Evolutionary conservation across 2,797 vertebrate species (phyloP).

Genomic region (Pangasius larnaudii): DNA sequence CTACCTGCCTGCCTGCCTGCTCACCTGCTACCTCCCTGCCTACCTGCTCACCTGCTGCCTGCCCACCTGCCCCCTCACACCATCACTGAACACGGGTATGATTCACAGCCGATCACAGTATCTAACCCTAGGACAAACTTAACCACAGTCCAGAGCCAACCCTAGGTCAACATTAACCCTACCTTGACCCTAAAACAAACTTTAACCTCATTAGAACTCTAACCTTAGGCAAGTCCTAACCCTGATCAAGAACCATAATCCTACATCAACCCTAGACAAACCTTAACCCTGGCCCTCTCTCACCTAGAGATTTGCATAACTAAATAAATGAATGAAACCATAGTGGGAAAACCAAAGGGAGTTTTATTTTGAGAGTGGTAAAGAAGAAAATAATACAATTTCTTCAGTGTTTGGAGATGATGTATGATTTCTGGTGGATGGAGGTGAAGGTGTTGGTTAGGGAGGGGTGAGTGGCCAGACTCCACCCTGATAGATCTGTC

Average conservation of each 20-base stretch:
- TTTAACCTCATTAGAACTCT: neutral
- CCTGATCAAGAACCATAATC: neutral
- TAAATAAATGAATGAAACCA: neutral
- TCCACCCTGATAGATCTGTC: neutral
- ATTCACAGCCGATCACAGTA: no score
- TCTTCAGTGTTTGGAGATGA: neutral
- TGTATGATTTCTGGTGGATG: neutral
- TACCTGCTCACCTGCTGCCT: no score
- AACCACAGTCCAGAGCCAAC: neutral
- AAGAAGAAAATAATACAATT: neutral
- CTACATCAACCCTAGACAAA: neutral
- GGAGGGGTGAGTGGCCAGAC: neutral
- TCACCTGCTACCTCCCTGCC: no score
- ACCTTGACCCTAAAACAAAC: neutral
- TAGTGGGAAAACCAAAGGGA: neutral
- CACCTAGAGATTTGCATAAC: neutral
- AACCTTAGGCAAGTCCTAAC: neutral
- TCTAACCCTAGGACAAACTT: neutral
- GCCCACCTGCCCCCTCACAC: no score
- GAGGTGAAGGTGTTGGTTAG: no score
- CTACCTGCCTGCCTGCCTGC: no score
- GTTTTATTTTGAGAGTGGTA: neutral
- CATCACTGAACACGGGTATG: no score
- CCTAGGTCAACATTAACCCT: neutral
- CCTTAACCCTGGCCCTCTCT: neutral